Percentiles rank a stretch among this genome's conserved stretches.
Evolutionary conservation across 1,140 invertebrate species (phyloP).

Genomic region (Drosophila gunungcola): DNA sequence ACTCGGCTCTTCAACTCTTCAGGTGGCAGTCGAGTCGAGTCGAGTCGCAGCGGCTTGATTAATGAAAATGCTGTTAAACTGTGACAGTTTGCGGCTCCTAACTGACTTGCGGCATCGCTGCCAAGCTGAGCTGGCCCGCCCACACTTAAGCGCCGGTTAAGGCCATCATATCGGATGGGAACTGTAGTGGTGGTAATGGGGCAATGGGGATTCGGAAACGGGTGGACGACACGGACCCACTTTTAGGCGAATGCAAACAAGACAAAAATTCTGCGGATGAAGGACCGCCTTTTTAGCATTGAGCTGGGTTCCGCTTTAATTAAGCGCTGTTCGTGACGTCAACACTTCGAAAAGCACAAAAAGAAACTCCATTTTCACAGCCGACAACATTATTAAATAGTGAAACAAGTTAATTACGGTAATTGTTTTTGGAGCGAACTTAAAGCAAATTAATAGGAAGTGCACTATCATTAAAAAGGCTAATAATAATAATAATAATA

Average conservation of each 20-base stretch:
- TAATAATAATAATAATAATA: no score
- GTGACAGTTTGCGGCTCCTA: slow-evolving; percentile 77
- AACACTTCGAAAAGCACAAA: slow-evolving; percentile 10
- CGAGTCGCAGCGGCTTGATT: slow-evolving; percentile 55
- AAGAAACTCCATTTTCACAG: neutral
- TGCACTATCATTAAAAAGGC: no score
- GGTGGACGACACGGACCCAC: neutral
- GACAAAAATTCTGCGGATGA: slow-evolving; percentile 23
- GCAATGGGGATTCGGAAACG: neutral
- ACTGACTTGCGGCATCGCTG: slow-evolving; percentile 52
- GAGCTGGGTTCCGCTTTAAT: slow-evolving; percentile 43
- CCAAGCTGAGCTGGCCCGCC: slow-evolving; percentile 35
- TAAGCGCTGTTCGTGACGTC: slow-evolving; percentile 42
- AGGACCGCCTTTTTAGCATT: slow-evolving; percentile 40
- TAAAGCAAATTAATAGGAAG: no score
- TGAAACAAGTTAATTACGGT: no score
- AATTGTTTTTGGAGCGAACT: no score
- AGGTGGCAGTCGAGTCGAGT: slow-evolving; percentile 10
- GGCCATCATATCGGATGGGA: slow-evolving; percentile 13
- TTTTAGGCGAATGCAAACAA: slow-evolving; percentile 26
- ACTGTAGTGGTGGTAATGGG: neutral
- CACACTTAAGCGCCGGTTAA: neutral
- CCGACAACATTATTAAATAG: neutral
- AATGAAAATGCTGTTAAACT: slow-evolving; percentile 81
- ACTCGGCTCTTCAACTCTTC: slow-evolving; percentile 16